A percentile compares a stretch with the other conserved stretches of the same genome.
phyloP scores from a whole-genome alignment of 2,888 invertebrate genomes.

The Lepidochrysops patricia region DNA sequence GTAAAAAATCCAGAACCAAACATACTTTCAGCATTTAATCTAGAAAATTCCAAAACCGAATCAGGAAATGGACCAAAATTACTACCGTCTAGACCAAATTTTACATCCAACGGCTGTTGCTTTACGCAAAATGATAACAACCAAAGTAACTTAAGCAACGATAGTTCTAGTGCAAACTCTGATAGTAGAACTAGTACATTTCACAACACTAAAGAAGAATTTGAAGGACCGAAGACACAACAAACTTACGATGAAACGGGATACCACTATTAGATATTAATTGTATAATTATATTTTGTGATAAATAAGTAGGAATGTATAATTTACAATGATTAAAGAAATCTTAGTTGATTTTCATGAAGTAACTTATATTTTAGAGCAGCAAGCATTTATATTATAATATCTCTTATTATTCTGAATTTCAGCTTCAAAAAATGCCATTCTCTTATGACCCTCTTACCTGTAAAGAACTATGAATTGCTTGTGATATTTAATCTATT shows the following conservation, averaged over 20 bases:
- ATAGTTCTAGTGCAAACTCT: not conserved
- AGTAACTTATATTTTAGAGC: not conserved
- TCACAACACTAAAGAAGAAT: conserved; percentile 37
- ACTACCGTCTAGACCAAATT: not conserved
- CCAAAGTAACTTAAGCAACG: not conserved
- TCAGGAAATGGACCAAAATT: not conserved
- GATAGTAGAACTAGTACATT: conserved; percentile 17
- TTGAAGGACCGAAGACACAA: conserved; percentile 46
- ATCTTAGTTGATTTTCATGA: not conserved
- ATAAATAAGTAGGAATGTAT: not conserved
- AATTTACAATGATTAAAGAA: not conserved
- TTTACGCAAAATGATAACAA: not conserved
- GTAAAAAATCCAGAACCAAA: not conserved
- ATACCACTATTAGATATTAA: conserved; percentile 30
- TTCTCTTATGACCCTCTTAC: too few relatives aligned
- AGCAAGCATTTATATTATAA: not conserved
- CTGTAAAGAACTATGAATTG: not conserved
- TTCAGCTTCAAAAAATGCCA: too few relatives aligned
- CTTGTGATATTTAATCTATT: not conserved
- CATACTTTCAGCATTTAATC: not conserved
- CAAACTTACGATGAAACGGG: conserved; percentile 57
- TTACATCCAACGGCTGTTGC: not conserved
- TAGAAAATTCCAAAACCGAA: not conserved
- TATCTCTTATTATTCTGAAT: too few relatives aligned
- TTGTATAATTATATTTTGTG: not conserved